Conservation (phyloP, 1,140 invertebrate species). For the Sycobia sp. region DNA sequence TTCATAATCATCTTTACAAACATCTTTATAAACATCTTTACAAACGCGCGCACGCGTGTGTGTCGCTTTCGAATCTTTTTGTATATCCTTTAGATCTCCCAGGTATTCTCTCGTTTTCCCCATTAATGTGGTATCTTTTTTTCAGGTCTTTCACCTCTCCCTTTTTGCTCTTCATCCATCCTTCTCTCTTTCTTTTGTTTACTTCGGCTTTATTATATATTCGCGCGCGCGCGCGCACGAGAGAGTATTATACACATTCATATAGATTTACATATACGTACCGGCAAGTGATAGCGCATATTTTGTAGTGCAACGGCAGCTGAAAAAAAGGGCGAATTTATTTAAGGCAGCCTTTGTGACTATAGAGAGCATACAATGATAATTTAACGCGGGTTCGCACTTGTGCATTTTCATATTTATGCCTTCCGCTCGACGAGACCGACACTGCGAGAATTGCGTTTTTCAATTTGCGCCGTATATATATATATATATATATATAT, state of each 20-base stretch:
- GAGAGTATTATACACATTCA: too few species aligned
- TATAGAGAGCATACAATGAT: slow-evolving; percentile 24
- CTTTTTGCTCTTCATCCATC: not conserved
- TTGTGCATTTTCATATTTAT: slow-evolving; percentile 36
- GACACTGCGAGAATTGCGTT: slow-evolving; percentile 35
- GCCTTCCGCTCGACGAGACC: slow-evolving; percentile 27
- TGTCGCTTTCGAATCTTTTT: too few species aligned
- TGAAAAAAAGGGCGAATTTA: slow-evolving; percentile 33
- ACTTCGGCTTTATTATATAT: not conserved
- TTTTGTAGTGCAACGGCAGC: slow-evolving; percentile 6
- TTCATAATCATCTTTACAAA: not conserved
- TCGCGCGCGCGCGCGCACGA: too few species aligned
- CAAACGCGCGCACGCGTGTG: not conserved
- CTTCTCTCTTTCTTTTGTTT: not conserved
- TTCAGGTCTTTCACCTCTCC: too few species aligned
- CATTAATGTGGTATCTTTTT: too few species aligned
- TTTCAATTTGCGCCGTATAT: slow-evolving; percentile 37
- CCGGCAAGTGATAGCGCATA: slow-evolving; percentile 7
- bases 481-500: not conserved
- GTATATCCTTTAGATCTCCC: not conserved
- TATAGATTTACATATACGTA: too few species aligned
- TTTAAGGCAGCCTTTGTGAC: slow-evolving; percentile 35
- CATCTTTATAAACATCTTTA: not conserved
- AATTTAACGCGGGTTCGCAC: slow-evolving; percentile 18
- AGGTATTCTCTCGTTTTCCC: not conserved